Percentiles rank a stretch among this genome's conserved stretches.
Evolutionary conservation across 2,888 invertebrate genomes (phyloP).

Genomic region (Philaethria dido): DNA sequence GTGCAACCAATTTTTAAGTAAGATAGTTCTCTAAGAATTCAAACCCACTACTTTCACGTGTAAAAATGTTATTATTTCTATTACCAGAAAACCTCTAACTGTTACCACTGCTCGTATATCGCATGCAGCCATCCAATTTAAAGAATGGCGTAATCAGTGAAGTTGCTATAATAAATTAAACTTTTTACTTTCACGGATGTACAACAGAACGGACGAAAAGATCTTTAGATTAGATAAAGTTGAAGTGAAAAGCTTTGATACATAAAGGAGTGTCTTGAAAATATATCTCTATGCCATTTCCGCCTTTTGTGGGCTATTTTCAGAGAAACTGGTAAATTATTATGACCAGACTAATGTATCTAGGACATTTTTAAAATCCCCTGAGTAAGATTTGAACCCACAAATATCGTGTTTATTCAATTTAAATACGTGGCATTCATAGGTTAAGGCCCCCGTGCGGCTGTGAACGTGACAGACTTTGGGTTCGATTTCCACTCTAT

Average conservation of each 20-base stretch:
- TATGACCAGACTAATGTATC: background rate
- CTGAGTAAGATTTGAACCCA: no score
- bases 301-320: background rate
- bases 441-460: no score
- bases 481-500: no score
- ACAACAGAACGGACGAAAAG: slow-evolving; percentile 14
- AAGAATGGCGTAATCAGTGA: slow-evolving; percentile 16
- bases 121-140: slow-evolving; percentile 11
- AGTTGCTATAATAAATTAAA: slow-evolving; percentile 22
- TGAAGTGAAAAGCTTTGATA: slow-evolving; percentile 15
- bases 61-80: slow-evolving; percentile 3
- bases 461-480: no score
- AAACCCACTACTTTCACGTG: background rate
- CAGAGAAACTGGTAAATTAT: background rate
- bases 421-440: no score
- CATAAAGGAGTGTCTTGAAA: background rate
- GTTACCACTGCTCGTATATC: background rate
- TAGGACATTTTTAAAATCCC: no score
- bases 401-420: no score
- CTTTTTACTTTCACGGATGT: slow-evolving; percentile 18
- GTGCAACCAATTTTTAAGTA: no score
- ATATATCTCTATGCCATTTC: background rate
- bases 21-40: background rate
- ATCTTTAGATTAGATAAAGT: slow-evolving; percentile 13
- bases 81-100: background rate